phyloP scores from a whole-genome alignment of 2,888 invertebrate species.

The Thymelicus acteon region DNA sequence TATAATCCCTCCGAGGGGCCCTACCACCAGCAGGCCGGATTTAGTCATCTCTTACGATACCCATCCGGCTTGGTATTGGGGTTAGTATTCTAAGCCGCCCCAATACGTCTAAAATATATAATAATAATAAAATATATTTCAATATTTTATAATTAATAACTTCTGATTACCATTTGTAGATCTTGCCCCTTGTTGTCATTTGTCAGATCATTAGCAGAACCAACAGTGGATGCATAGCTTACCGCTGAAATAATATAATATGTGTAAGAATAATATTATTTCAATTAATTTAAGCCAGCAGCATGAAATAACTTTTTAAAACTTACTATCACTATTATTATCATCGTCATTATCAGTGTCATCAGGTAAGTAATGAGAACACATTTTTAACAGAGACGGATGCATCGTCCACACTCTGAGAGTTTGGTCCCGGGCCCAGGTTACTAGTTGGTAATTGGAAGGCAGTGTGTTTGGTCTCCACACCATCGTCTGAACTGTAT shows the following conservation, averaged over 20 bases:
- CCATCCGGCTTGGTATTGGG: too few species aligned
- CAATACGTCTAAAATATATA: too few species aligned
- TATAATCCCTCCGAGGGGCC: too few species aligned
- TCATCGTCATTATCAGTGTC: slow-evolving; percentile 85
- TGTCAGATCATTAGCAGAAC: slow-evolving; percentile 70
- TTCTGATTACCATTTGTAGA: slow-evolving; percentile 64
- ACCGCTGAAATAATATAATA: slow-evolving; percentile 60
- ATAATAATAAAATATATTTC: background rate
- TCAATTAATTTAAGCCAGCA: background rate
- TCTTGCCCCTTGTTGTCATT: slow-evolving; percentile 69
- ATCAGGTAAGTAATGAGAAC: slow-evolving; percentile 87
- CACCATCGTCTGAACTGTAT: slow-evolving; percentile 97
- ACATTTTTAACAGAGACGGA: slow-evolving; percentile 92
- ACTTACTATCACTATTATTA: slow-evolving; percentile 78
- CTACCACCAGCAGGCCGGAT: too few species aligned
- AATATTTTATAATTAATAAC: background rate
- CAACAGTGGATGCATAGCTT: slow-evolving; percentile 75
- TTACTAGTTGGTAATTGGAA: slow-evolving; percentile 93
- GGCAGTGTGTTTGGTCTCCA: slow-evolving; percentile 91
- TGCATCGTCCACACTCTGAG: slow-evolving; percentile 96
- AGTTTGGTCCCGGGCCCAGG: slow-evolving; percentile 98
- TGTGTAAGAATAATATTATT: background rate
- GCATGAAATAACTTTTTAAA: slow-evolving; percentile 7
- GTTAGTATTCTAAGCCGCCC: too few species aligned
- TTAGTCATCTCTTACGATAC: too few species aligned